A percentile compares a stretch with the other conserved stretches of the same genome.
phyloP scores from a whole-genome alignment of 2,113 vertebrate genomes.

The Synchiropus splendidus region DNA sequence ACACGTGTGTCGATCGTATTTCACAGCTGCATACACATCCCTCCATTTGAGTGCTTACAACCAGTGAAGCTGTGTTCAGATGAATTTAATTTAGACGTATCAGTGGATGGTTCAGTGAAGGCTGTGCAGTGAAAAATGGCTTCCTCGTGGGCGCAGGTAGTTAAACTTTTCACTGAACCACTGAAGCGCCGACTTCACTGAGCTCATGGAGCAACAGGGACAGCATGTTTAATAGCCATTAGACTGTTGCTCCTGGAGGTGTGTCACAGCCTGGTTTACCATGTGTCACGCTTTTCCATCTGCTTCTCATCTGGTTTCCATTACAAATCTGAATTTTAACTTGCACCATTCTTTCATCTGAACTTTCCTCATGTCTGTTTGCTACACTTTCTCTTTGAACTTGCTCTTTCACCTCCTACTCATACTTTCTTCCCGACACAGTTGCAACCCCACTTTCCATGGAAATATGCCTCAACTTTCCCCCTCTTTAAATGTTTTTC shows the following conservation, averaged over 20 bases:
- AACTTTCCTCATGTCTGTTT: slow-evolving; percentile 18
- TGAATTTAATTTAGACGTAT: slow-evolving; percentile 2
- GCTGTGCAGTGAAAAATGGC: no score
- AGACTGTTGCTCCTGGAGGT: slow-evolving; percentile 25
- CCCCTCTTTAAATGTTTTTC: slow-evolving; percentile 28
- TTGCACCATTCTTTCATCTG: slow-evolving; percentile 17
- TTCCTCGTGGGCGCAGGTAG: neutral
- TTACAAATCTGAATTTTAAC: slow-evolving; percentile 26
- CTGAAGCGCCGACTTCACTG: neutral
- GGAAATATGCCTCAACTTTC: slow-evolving; percentile 28
- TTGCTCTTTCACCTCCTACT: slow-evolving; percentile 20
- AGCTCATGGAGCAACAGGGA: slow-evolving; percentile 1
- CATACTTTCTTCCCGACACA: slow-evolving; percentile 18
- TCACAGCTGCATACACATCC: slow-evolving; percentile 52
- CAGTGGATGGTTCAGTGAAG: no score
- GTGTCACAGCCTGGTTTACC: slow-evolving; percentile 24
- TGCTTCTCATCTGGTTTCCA: slow-evolving; percentile 48
- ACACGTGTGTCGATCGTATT: slow-evolving; percentile 47
- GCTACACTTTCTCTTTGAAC: slow-evolving; percentile 3
- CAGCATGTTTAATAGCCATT: slow-evolving; percentile 17
- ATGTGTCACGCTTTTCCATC: slow-evolving; percentile 39
- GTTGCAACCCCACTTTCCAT: slow-evolving; percentile 39
- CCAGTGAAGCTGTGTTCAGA: slow-evolving; percentile 13
- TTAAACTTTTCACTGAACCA: slow-evolving; percentile 1
- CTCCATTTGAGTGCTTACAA: slow-evolving; percentile 22